Evolutionary conservation across 2,113 vertebrate genomes (phyloP).

Genomic region (Leucopsar rothschildi): DNA sequence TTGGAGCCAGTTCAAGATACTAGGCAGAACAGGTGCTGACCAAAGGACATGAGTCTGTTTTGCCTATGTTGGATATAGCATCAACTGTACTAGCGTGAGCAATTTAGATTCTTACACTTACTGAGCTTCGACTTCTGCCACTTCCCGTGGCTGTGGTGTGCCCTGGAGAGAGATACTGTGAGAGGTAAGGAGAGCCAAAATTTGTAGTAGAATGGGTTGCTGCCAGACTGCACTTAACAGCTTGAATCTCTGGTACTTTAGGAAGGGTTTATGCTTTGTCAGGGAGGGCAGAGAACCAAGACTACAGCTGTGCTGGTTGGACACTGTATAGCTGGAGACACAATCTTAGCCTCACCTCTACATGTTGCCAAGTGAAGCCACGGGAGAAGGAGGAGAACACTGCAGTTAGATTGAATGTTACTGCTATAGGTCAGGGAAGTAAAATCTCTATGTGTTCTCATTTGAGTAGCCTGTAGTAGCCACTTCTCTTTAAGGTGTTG

Average conservation of each 20-base stretch:
- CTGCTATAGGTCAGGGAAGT: not conserved
- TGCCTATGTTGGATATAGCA: not conserved
- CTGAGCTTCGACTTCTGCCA: fast-evolving
- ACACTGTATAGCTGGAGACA: not conserved
- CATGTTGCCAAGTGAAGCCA: not conserved
- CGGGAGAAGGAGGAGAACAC: not conserved
- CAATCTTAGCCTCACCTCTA: not conserved
- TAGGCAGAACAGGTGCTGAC: not conserved
- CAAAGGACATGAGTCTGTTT: not conserved
- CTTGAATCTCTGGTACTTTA: not conserved
- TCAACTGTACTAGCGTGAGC: not conserved
- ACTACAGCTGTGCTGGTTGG: not conserved
- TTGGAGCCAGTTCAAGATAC: not conserved
- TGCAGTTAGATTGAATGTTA: not conserved
- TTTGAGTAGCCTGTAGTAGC: not conserved
- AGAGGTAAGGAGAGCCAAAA: not conserved
- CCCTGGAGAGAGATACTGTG: not conserved
- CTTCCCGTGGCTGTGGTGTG: not conserved
- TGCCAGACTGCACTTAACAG: not conserved
- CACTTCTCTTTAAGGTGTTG: not conserved
- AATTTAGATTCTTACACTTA: not conserved
- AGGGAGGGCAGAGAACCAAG: not conserved
- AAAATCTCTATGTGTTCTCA: not conserved
- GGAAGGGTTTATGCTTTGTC: not conserved
- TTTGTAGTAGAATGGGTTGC: not conserved